Conservation (phyloP, 2,888 invertebrate genomes). For the Acrobasis repandana region DNA sequence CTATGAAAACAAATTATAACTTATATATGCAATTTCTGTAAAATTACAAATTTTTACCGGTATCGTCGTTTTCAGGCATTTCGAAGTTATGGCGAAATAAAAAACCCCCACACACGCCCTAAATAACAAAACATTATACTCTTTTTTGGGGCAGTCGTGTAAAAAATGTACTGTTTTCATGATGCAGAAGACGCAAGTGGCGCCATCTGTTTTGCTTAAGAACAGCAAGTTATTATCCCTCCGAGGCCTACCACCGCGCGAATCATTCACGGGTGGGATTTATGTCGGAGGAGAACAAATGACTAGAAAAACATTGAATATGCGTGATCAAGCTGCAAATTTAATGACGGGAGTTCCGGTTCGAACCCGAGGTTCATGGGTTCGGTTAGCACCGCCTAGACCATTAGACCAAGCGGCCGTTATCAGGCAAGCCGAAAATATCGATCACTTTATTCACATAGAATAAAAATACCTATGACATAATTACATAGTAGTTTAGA, state of each 20-base stretch:
- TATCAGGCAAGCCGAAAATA: neutral
- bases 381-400: neutral
- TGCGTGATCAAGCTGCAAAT: neutral
- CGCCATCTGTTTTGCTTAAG: conserved; percentile 32
- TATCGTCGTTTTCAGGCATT: neutral
- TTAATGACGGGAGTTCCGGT: neutral
- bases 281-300: conserved; percentile 32
- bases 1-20: too few species aligned
- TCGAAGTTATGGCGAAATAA: neutral
- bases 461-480: too few species aligned
- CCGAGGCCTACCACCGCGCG: conserved; percentile 40
- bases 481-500: too few species aligned
- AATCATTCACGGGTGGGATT: conserved; percentile 36
- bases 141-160: neutral
- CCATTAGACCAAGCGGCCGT: conserved; percentile 1
- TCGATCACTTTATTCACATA: neutral
- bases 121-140: too few species aligned
- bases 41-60: too few species aligned
- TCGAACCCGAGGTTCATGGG: neutral
- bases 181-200: conserved; percentile 4
- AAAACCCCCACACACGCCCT: too few species aligned
- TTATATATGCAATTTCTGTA: too few species aligned
- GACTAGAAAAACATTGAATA: too few species aligned
- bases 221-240: conserved; percentile 34
- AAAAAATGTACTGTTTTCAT: conserved; percentile 16